A percentile compares a stretch with the other conserved stretches of the same genome.
phyloP scores from a whole-genome alignment of 1,140 invertebrate species.

The Megalonaias nervosa region DNA sequence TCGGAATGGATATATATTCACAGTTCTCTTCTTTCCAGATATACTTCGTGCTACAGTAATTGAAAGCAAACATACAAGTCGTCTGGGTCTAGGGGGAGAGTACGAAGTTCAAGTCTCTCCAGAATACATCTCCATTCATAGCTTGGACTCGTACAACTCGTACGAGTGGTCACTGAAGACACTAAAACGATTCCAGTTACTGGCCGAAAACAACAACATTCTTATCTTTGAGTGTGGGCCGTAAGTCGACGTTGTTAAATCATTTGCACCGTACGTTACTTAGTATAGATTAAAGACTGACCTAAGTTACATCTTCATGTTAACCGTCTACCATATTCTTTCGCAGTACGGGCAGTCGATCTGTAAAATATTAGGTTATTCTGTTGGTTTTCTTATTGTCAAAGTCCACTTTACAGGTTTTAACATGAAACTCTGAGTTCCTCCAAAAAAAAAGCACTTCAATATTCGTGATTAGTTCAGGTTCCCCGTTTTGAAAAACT shows the following conservation, averaged over 20 bases:
- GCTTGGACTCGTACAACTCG: slow-evolving; percentile 16
- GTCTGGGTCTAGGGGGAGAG: slow-evolving; percentile 30
- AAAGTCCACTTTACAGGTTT: no score
- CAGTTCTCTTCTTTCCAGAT: slow-evolving; percentile 27
- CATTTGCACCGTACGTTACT: no score
- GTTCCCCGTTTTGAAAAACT: no score
- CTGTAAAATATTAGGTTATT: no score
- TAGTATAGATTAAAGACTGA: no score
- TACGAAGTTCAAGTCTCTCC: slow-evolving; percentile 33
- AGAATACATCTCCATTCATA: slow-evolving; percentile 16
- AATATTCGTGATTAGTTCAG: no score
- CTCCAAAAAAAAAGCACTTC: no score
- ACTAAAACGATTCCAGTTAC: slow-evolving; percentile 42
- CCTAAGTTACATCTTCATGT: not conserved
- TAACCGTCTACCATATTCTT: not conserved
- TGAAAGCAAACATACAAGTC: slow-evolving; percentile 36
- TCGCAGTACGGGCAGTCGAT: no score
- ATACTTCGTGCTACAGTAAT: slow-evolving; percentile 26
- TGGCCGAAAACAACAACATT: slow-evolving; percentile 36
- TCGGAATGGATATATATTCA: no score
- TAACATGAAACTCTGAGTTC: no score
- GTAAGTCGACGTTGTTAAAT: slow-evolving; percentile 36
- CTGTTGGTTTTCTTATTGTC: no score
- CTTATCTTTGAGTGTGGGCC: slow-evolving; percentile 50
- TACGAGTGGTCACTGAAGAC: slow-evolving; percentile 48